Base-by-base conservation (phyloP, 2,113 vertebrate species). In the Spea multiplicata region DNA sequence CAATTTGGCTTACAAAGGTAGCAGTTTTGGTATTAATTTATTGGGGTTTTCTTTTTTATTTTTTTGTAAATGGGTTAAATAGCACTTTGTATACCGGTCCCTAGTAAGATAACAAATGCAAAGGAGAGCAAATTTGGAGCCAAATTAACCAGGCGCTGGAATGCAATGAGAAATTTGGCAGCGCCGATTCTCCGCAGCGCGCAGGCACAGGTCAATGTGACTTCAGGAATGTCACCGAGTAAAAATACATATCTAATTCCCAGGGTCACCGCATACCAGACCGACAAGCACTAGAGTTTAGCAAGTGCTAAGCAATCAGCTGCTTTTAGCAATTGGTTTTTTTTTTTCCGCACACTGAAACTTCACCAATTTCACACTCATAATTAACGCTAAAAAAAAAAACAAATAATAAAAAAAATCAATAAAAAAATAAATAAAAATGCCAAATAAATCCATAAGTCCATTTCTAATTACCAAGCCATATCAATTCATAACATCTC, bases 211-310 rank as follows among this genome's bases (percentile, higher is more conserved):
- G 61, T 76, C 74, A 55, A 12, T 17, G 52, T 59, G 65, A 76
- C 65, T 68, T 46, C 65, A 30, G 66, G 50, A 68, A 59, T 59
- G 65, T 68, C 66, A 48, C 45, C 44, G 13, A 48, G 66, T 68
- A 6, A 68, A 68, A 68, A 68, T 76, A 59, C 74, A 52, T 3
- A 13, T 49, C 45, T 57, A 10, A 13, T 14, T 17, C 55, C 53
- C 71, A 64, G 73, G 71, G 48, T 65, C 61, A 65, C 49, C 17
- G 44, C 74, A 76, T 67, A 47, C 62, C 74, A 12, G 46, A 46
- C 64, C 44, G 30, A 68, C 62, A 45, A 50, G 61, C 47, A 10
- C 4, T 8, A 46, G 44, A 46, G 9, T 3, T n/a, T 7, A 62
- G 9, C 5, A 48, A 49, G 44, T 14, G 44, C 4, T 14, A 3